phyloP scores from a whole-genome alignment of 2,888 invertebrate genomes.

The Clivina fossor region DNA sequence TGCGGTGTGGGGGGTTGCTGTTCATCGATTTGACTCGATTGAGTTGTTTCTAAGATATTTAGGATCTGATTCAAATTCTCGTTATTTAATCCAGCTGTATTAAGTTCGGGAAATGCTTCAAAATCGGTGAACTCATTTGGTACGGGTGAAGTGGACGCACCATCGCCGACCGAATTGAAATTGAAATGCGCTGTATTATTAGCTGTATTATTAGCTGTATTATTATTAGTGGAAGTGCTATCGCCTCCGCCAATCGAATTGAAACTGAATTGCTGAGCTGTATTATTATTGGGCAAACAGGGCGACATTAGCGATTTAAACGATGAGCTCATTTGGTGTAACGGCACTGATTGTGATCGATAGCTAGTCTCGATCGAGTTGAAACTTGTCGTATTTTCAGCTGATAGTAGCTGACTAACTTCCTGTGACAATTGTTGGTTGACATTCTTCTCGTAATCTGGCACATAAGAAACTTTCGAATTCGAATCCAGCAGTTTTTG shows the following conservation, averaged over 20 bases:
- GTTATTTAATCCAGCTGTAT: conserved; percentile 57
- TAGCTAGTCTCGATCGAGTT: conserved; percentile 42
- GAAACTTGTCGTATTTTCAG: conserved; percentile 52
- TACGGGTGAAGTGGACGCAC: conserved; percentile 68
- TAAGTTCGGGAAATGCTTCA: conserved; percentile 62
- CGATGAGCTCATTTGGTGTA: conserved; percentile 60
- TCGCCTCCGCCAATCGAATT: too few species aligned
- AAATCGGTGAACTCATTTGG: conserved; percentile 74
- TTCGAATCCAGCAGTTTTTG: conserved; percentile 57
- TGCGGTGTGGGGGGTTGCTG: background rate
- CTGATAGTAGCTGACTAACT: conserved; percentile 65
- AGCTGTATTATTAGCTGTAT: conserved; percentile 42
- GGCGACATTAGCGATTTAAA: conserved; percentile 49
- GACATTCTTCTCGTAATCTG: conserved; percentile 53
- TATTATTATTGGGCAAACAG: conserved; percentile 37
- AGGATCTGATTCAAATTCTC: conserved; percentile 69
- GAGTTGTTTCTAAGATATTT: conserved; percentile 59
- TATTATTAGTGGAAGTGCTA: conserved; percentile 22
- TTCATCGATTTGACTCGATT: conserved; percentile 20
- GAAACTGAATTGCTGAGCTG: conserved; percentile 39
- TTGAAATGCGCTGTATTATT: conserved; percentile 46
- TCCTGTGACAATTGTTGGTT: conserved; percentile 58
- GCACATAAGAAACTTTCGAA: conserved; percentile 55
- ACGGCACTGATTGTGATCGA: conserved; percentile 80
- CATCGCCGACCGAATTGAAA: conserved; percentile 60